Evolutionary conservation across 2,113 vertebrate genomes (phyloP).

Genomic region (Isichthys henryi): DNA sequence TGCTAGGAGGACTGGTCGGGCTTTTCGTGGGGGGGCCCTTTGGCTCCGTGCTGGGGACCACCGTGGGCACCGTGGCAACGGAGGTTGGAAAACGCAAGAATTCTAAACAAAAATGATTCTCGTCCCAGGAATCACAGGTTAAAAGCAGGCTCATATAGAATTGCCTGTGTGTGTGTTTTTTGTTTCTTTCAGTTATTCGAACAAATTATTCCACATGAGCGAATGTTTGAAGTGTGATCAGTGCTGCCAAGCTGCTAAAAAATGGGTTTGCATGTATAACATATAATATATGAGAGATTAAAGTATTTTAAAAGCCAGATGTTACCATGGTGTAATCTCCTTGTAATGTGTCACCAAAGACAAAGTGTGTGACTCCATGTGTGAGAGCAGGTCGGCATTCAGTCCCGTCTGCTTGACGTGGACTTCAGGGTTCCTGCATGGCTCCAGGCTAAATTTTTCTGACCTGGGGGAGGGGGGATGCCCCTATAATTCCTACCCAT

Average conservation of each 20-base stretch:
- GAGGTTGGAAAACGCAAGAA: slow-evolving; percentile 57
- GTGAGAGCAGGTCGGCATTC: background rate
- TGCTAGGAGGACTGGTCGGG: slow-evolving; percentile 56
- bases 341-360: background rate
- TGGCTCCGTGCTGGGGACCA: slow-evolving; percentile 54
- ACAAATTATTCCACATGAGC: background rate
- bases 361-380: background rate
- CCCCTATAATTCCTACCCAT: background rate
- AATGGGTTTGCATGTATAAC: background rate
- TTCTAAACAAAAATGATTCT: slow-evolving; percentile 29
- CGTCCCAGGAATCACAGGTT: background rate
- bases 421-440: background rate
- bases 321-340: background rate
- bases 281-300: background rate
- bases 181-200: background rate
- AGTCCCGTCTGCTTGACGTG: background rate
- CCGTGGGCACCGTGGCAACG: slow-evolving; percentile 61
- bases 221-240: background rate
- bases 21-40: slow-evolving; percentile 58
- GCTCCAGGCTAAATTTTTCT: background rate
- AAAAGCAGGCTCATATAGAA: background rate
- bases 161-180: background rate
- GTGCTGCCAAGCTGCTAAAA: background rate
- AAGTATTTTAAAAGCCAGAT: background rate
- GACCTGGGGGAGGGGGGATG: background rate